Evolutionary conservation across 1,140 invertebrate species (phyloP), one percentile per base, ranked within the genome.

Genomic region (Drosophila ironensis): DNA sequence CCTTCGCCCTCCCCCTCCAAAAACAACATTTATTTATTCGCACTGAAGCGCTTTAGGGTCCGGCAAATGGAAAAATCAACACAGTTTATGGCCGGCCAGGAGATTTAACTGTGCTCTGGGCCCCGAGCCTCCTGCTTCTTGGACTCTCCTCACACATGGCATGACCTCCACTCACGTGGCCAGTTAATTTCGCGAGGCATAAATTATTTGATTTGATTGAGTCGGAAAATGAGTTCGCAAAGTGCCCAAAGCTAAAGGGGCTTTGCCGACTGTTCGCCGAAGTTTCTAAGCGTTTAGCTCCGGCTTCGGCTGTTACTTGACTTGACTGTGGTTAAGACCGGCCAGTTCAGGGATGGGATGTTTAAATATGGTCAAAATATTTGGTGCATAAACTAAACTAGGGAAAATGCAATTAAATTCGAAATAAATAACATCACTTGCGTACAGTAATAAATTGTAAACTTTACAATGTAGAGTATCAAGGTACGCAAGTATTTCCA

Each of bases 131-230:
- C 42, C 28, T 0, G 25, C 56, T 25, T 28, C 56, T 9, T 30
- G 56, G 51, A 56, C 41, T 40, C 47, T 59, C 59, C 56, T 44
- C 46, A 63, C 42, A 53, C 45, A 27, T 42, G 63, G 28, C 54
- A 48, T 87, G 81, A 87, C 72, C 74, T 80, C 72, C 75, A 67
- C 71, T 78, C 74, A 63, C 71, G 60, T 54, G 73, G 70, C 64
- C 71, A 88, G 76, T 88, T 84, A 81, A 81, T 88, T 88, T 70
- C 50, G 72, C 66, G 33, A 73, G 40, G 63, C 87, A 88, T 88
- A 88, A 88, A 88, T 88, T 88, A 88, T 88, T 88, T 88, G 78
- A 88, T 88, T 88, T 88, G 84, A 88, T 88, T 88, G 84, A 88
- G 84, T 88, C 81, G 72, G 78, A 88, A 88, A 88, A 88, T 80